Evolutionary conservation across 2,888 invertebrate species (phyloP), one percentile per base, ranked within the genome.

Genomic region (Azorinus chamasolen): DNA sequence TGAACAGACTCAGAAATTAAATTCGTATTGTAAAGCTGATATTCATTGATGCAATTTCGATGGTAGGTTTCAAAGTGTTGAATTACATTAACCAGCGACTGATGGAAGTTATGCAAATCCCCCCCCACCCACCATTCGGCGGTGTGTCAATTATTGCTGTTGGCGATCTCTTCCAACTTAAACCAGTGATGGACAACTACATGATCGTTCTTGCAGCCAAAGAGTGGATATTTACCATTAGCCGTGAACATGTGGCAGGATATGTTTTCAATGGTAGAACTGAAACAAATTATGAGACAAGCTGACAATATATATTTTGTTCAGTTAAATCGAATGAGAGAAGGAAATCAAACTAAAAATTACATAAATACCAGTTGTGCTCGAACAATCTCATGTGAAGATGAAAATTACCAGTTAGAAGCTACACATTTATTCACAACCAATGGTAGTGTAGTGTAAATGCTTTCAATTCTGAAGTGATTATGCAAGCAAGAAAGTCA

Each of bases 1-100:
- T 77, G 10, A 74, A 77, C 46, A 77, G 63, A n/a, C 59, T 79
- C 27, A 50, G 69, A 48, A 68, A 58, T 18, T 55, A 79, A 45
- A 37, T 76, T 43, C 50, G 63, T 1, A 22, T 48, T 27, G 8
- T 83, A n/a, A 63, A 63, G 25, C 20, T 81, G 0, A 46, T 79
- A 12, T 66, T 81, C n/a, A 81, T 79, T 41, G 83, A 83, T 71
- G 76, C 81, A 62, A 76, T 82, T n/a, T 79, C 75, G 1, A 83
- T 83, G 80, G 83, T 83, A 41, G 75, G 80, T 0, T 70, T 55
- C n/a, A 64, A 62, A 43, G 72, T 83, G 75, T 73, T 81, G 14
- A 72, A 81, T 41, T 73, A 24, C 45, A 66, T 81, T 12, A 62
- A 78, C 48, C 54, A 54, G 39, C 18, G 54, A 1, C 22, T 54